Evolutionary conservation across 2,113 vertebrate species (phyloP).

Genomic region (Osmerus eperlanus): DNA sequence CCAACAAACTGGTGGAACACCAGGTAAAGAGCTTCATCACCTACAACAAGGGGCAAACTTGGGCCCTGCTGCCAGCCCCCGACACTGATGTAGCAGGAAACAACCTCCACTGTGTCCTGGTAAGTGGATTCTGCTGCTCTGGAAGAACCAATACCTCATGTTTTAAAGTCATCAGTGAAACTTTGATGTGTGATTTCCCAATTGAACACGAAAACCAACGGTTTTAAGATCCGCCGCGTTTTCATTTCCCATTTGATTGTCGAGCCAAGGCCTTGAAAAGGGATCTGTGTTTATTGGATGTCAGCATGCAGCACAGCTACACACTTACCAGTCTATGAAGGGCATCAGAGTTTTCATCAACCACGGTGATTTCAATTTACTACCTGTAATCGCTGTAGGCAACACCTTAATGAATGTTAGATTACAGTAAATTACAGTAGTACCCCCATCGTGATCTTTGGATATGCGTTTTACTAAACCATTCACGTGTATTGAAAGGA

Average conservation of each 20-base stretch:
- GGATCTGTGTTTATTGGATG: too few relatives aligned
- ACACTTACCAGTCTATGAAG: constrained; percentile 26
- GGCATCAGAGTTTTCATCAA: constrained; percentile 65
- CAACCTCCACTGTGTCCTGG: constrained; percentile 84
- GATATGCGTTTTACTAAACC: constrained; percentile 28
- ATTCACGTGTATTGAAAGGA: neutral
- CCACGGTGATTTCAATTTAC: constrained; percentile 65
- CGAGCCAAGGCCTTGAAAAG: constrained; percentile 28
- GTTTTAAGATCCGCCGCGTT: constrained; percentile 7
- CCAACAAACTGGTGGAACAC: constrained; percentile 87
- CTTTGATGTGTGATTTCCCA: constrained; percentile 30
- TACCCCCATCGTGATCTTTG: constrained; percentile 32
- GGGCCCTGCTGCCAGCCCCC: constrained; percentile 85
- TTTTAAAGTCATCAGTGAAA: constrained; percentile 45
- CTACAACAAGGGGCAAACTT: constrained; percentile 94
- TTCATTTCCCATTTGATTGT: constrained; percentile 26
- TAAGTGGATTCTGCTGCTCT: constrained; percentile 67
- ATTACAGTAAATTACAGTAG: constrained; percentile 58
- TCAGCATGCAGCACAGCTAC: too few relatives aligned
- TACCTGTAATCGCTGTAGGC: constrained; percentile 44
- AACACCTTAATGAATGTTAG: constrained; percentile 57
- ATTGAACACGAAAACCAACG: constrained; percentile 36
- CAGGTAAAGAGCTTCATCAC: constrained; percentile 92
- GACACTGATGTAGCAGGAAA: constrained; percentile 77
- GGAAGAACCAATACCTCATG: constrained; percentile 49